Evolutionary conservation across 2,888 invertebrate species (phyloP).

Genomic region (Campopleginae sp.): DNA sequence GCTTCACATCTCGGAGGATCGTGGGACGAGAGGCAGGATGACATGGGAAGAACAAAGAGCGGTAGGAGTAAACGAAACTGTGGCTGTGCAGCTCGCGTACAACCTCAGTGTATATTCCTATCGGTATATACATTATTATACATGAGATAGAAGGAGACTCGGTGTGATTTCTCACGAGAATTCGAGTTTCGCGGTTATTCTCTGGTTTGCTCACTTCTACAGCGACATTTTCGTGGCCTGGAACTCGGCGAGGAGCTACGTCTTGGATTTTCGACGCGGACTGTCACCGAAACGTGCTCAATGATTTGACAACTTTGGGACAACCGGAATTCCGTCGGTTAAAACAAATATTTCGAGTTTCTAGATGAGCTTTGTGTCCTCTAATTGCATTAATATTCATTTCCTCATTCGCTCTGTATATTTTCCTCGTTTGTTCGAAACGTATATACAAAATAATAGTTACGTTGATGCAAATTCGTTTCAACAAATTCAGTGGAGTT

Average conservation of each 20-base stretch:
- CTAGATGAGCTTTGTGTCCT: neutral
- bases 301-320: slow-evolving; percentile 52
- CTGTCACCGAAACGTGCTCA: slow-evolving; percentile 41
- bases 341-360: slow-evolving; percentile 19
- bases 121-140: slow-evolving; percentile 37
- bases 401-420: neutral
- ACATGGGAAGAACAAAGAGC: slow-evolving; percentile 48
- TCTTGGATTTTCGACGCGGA: slow-evolving; percentile 17
- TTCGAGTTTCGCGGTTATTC: slow-evolving; percentile 69
- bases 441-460: neutral
- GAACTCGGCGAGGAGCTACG: slow-evolving; percentile 14
- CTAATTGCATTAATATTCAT: neutral
- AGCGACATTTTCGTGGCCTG: slow-evolving; percentile 33
- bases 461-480: neutral
- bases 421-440: neutral
- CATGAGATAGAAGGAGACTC: slow-evolving; percentile 43
- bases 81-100: slow-evolving; percentile 53
- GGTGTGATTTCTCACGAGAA: slow-evolving; percentile 73
- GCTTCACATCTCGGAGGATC: slow-evolving; percentile 1
- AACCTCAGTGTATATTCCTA: slow-evolving; percentile 5
- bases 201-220: slow-evolving; percentile 34
- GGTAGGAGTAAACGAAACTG: slow-evolving; percentile 61
- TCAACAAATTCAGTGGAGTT: neutral
- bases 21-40: slow-evolving; percentile 6
- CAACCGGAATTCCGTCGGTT: slow-evolving; percentile 30